phyloP scores from a whole-genome alignment of 2,797 vertebrate species.

The Hozukius guyotensis region DNA sequence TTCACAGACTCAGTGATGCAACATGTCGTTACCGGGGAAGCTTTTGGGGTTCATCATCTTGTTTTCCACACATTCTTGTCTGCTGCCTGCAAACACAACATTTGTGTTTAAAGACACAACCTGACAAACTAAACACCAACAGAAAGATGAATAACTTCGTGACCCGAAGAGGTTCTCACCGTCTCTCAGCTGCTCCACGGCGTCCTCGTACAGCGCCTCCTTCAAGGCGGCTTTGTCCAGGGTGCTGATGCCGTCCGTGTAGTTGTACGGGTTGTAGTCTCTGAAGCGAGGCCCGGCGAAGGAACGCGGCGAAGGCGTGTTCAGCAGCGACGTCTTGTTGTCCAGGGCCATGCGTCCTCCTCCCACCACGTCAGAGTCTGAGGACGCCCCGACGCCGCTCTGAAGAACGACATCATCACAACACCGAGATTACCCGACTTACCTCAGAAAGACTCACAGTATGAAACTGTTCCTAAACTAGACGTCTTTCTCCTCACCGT shows the following conservation, averaged over 20 bases:
- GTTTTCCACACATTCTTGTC: conserved; percentile 78
- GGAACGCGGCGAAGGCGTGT: conserved; percentile 90
- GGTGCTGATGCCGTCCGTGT: conserved; percentile 86
- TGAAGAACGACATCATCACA: conserved; percentile 50
- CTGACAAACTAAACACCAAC: background rate
- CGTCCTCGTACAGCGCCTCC: conserved; percentile 90
- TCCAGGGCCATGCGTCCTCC: conserved; percentile 91
- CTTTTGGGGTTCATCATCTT: conserved; percentile 75
- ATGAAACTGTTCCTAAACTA: no score
- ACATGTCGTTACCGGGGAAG: conserved; percentile 69
- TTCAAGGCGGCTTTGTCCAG: conserved; percentile 89
- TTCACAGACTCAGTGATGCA: no score
- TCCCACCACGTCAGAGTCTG: conserved; percentile 84
- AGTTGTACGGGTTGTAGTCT: conserved; percentile 93
- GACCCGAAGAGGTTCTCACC: conserved; percentile 70
- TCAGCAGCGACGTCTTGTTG: conserved; percentile 96
- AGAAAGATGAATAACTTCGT: rapidly evolving
- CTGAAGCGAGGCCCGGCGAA: conserved; percentile 88
- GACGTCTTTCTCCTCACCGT: conserved; percentile 75
- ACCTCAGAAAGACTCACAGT: no score
- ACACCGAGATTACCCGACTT: no score
- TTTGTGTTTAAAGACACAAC: background rate
- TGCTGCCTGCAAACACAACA: conserved; percentile 56
- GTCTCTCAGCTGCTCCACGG: conserved; percentile 88
- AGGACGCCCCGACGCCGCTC: conserved; percentile 82